Percentiles rank a stretch among this genome's conserved stretches.
Conservation (phyloP, 2,797 vertebrate genomes). For the Fratercula arctica region DNA sequence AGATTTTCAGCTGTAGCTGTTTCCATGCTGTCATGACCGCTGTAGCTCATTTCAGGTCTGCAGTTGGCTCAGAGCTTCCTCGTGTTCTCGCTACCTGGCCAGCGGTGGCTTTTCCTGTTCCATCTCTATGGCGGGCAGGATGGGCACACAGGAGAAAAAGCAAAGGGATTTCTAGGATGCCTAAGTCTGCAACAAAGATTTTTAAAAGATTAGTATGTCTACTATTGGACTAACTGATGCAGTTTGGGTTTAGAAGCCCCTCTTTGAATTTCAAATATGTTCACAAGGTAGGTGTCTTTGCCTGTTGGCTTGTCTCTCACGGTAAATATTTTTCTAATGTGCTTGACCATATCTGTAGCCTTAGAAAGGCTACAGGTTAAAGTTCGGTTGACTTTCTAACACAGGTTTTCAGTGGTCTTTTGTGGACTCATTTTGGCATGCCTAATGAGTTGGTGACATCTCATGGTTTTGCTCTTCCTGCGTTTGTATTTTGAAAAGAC, state of each 20-base stretch:
- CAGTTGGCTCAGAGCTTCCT: background rate
- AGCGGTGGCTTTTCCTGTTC: background rate
- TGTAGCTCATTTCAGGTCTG: background rate
- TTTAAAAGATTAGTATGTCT: rapidly evolving
- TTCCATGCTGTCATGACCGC: background rate
- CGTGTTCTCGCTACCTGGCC: background rate
- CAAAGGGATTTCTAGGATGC: background rate
- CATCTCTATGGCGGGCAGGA: background rate
- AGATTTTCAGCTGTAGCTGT: background rate
- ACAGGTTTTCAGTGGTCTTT: background rate
- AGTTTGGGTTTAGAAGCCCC: background rate
- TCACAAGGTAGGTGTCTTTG: background rate
- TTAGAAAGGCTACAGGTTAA: background rate
- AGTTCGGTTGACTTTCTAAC: background rate
- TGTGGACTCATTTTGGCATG: background rate
- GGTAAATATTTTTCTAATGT: background rate
- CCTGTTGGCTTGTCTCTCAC: background rate
- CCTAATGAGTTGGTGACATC: background rate
- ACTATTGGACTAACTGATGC: background rate
- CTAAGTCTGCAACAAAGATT: background rate
- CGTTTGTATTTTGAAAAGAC: background rate
- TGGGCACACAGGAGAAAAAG: background rate
- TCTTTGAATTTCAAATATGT: background rate
- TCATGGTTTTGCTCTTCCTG: background rate
- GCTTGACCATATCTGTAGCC: background rate